Conservation (phyloP, 1,140 invertebrate genomes). For the Leptoteleia sp. region DNA sequence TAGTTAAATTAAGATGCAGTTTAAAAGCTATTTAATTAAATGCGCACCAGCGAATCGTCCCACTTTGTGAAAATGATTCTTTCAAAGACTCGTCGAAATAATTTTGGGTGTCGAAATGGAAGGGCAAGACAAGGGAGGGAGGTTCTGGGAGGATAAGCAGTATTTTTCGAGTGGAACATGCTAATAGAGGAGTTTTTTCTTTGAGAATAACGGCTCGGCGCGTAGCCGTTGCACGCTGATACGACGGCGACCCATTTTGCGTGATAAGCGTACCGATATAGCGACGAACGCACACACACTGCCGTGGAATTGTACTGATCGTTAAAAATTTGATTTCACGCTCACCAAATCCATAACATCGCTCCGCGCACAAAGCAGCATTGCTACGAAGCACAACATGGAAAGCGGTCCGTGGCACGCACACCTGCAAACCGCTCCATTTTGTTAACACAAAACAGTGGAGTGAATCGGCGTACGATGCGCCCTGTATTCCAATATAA, state of each 20-base stretch:
- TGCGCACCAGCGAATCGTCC: background rate
- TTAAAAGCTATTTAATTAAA: no score
- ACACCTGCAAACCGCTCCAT: constrained; percentile 47
- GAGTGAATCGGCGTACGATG: constrained; percentile 48
- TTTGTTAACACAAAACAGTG: constrained; percentile 52
- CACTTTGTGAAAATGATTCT: constrained; percentile 21
- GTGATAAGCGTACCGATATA: constrained; percentile 59
- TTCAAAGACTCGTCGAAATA: constrained; percentile 22
- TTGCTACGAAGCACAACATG: constrained; percentile 50
- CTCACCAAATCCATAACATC: constrained; percentile 73
- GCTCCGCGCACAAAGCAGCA: constrained; percentile 63
- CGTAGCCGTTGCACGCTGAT: constrained; percentile 34
- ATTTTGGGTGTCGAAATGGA: constrained; percentile 11
- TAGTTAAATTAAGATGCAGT: no score
- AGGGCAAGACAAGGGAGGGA: background rate
- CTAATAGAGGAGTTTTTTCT: constrained; percentile 44
- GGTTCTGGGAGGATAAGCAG: background rate
- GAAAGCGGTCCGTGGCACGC: constrained; percentile 40
- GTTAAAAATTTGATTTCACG: constrained; percentile 79
- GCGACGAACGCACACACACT: constrained; percentile 48
- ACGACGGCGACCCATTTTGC: constrained; percentile 52
- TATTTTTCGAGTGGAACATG: constrained; percentile 36
- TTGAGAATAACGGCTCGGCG: constrained; percentile 50
- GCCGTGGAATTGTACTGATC: constrained; percentile 65
- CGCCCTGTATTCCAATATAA: constrained; percentile 45